Evolutionary conservation across 2,888 invertebrate genomes (phyloP), one percentile per base, ranked within the genome.

Genomic region (Netelia fuscicornis): DNA sequence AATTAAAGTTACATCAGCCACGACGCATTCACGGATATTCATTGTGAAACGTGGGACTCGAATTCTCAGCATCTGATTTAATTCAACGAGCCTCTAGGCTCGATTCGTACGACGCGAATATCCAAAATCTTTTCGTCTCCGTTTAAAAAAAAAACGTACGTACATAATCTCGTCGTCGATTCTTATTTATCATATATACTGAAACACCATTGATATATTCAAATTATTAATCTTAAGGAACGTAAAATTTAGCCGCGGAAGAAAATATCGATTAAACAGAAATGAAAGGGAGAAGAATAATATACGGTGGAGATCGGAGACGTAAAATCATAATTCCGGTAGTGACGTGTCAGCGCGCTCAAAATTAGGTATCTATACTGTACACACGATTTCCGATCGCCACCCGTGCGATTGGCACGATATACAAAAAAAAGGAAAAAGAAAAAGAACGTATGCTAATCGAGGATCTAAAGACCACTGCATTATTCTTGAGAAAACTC

Each of bases 371-470:
- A 74, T 74, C 74, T 81, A 72, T 74, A 81, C 85, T 85, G 85
- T 85, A 83, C 85, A 85, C 54, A 23, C 80, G 83, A 75, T 71
- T 71, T 37, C 71, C 42, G 64, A 78, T 71, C 85, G 79, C 70
- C 68, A 79, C 60, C 20, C 30, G 44, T 62, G 56, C 60, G 54
- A 13, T 68, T 52, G 37, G 62, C 78, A 56, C 62, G 77, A 81
- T 78, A 78, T 74, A 84, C 74, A 77, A 76, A 42, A 23, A 54
- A 54, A 13, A 10, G n/a, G 25, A 70, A n/a, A 70, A 64, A 58
- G 67, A 37, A 17, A 56, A 37, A 30, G 30, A 30, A 60, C 20
- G 9, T 10, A 64, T 9, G 52, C 62, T 25, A 62, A 42, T 70
- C 58, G 17, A 79, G 64, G 56, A 25, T 20, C 60, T 11, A 60